Conservation (phyloP, 2,888 invertebrate species). For the Euzetes globulus region DNA sequence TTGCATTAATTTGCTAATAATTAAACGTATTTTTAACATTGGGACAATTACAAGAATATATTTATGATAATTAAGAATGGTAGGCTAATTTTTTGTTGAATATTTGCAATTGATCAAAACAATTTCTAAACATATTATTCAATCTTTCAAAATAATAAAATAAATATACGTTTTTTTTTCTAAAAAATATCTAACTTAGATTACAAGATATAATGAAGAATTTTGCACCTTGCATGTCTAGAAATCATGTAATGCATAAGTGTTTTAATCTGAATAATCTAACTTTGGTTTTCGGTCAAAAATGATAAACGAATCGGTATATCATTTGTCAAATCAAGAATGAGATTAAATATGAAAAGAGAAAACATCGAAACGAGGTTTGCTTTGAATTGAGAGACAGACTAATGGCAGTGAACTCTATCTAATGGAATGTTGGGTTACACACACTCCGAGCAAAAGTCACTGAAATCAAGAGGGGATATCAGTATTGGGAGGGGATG, state of each 20-base stretch:
- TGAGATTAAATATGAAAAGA: not conserved
- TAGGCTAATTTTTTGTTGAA: too few relatives aligned
- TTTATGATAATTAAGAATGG: too few relatives aligned
- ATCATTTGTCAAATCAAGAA: conserved; percentile 17
- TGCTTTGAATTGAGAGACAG: not conserved
- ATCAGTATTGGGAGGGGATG: conserved; percentile 16
- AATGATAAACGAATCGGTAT: conserved; percentile 1
- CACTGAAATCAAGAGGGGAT: conserved; percentile 17
- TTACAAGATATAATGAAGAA: too few relatives aligned
- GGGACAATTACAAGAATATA: too few relatives aligned
- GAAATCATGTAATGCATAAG: not conserved
- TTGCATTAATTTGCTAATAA: too few relatives aligned
- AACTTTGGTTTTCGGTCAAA: too few relatives aligned
- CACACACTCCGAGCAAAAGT: not conserved
- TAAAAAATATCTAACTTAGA: too few relatives aligned
- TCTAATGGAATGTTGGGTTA: conserved; percentile 21
- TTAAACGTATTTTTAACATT: too few relatives aligned
- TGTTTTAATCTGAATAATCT: not conserved
- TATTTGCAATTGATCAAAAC: too few relatives aligned
- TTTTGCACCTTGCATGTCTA: not conserved
- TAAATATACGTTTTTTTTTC: too few relatives aligned
- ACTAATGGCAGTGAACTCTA: conserved; percentile 14
- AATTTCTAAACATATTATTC: too few relatives aligned
- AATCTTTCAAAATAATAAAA: too few relatives aligned
- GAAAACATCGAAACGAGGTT: not conserved